Base-by-base conservation (phyloP, 2,113 vertebrate species). In the Caranx ignobilis region DNA sequence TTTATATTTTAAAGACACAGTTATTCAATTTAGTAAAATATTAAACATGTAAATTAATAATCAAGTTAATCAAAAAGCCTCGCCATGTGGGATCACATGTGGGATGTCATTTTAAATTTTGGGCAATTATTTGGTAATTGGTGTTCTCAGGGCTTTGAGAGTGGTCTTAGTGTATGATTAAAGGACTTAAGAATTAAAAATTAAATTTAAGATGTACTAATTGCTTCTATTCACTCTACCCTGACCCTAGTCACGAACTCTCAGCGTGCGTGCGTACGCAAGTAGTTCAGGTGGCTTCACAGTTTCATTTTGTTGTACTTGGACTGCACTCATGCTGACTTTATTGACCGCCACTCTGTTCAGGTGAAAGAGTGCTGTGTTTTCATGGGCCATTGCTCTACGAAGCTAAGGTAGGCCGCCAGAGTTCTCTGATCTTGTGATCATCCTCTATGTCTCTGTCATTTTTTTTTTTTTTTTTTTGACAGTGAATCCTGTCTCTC, bases 341-440 rank as follows among this genome's bases (percentile, higher is more conserved):
- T 60, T 55, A 71, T 45, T 74, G 10, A 70, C 31, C 74, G 15
- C 48, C n/a, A 47, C 43, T 83, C 39, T 90, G 26, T 91, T 69
- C 83, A 99, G 98, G 98, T 95, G 98, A 99, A 94, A 95, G 98
- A 93, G 98, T 99, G 92, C 96, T 99, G 88, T 99, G 98, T 95
- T 99, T 99, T 95, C 98, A 99, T 95, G 98, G 98, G 87, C 98
- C 98, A 95, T 97, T 99, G 91, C 97, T 99, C 65, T 99, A 99
- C 87, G 98, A 99, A 97, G 98, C 98, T 90, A 99, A 99, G 98
- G 98, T 99, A 96, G 11, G 95, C 45, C 70, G 19, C 13, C 2
- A 9, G 34, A 62, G 34, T 71, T 66, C 21, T 57, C 43, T 70
- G n/a, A 48, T 75, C n/a, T 43, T 35, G 7, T 26, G 31, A 39